A percentile compares a stretch with the other conserved stretches of the same genome.
phyloP scores from a whole-genome alignment of 2,113 vertebrate genomes.

The Perognathus longimembris region DNA sequence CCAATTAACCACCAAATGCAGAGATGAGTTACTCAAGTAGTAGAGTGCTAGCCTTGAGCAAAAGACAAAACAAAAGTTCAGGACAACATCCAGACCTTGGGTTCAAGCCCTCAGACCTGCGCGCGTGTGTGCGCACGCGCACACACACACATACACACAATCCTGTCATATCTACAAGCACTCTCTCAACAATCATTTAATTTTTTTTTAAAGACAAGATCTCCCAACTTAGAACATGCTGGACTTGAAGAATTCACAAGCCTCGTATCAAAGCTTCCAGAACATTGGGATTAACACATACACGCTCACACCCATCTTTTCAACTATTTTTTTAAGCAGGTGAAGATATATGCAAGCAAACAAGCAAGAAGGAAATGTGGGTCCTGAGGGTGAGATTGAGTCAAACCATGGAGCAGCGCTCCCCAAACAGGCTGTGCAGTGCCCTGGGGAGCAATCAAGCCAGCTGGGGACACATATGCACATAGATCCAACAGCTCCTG shows the following conservation, averaged over 20 bases:
- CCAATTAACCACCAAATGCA: too few species aligned
- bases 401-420: background rate
- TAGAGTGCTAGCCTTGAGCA: too few species aligned
- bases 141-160: background rate
- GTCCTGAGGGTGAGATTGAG: background rate
- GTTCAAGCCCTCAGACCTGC: too few species aligned
- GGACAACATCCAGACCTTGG: too few species aligned
- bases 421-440: background rate
- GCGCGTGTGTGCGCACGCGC: too few species aligned
- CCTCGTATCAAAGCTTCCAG: background rate
- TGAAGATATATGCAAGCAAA: background rate
- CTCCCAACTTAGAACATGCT: background rate
- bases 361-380: background rate
- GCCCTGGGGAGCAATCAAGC: background rate
- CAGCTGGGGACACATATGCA: rapidly evolving
- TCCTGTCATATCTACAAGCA: background rate
- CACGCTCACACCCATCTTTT: background rate
- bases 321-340: background rate
- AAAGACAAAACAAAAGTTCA: too few species aligned
- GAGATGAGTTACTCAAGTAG: too few species aligned
- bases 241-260: background rate
- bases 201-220: background rate
- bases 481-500: rapidly evolving
- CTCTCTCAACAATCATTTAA: background rate
- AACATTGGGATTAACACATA: background rate